Conservation (phyloP, 2,113 vertebrate species). For the Aptenodytes patagonicus region DNA sequence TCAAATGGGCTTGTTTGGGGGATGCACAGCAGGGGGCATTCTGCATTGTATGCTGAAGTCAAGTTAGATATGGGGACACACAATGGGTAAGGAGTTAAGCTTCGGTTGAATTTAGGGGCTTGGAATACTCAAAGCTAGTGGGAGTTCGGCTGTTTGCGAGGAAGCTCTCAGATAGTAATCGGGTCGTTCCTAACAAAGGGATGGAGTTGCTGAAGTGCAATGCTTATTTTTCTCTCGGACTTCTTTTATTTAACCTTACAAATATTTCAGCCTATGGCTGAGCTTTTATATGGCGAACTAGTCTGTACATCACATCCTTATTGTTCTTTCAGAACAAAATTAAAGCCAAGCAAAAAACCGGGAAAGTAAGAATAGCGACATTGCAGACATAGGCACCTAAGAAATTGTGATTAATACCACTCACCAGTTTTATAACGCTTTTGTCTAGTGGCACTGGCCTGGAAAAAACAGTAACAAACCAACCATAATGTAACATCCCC, state of each 20-base stretch:
- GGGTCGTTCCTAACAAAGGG: neutral
- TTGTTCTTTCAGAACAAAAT: neutral
- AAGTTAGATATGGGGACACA: neutral
- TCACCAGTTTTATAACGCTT: constrained; percentile 36
- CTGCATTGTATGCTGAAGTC: constrained; percentile 17
- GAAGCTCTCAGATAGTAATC: neutral
- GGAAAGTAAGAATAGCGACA: neutral
- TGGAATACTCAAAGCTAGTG: neutral
- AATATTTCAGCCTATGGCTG: neutral
- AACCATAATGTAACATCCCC: constrained; percentile 62
- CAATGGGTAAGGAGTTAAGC: neutral
- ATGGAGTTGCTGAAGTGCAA: neutral
- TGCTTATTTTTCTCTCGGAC: neutral
- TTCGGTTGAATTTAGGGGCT: neutral
- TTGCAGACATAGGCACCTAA: constrained; percentile 9
- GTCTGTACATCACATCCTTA: neutral
- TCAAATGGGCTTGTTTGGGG: constrained; percentile 3
- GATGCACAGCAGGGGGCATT: neutral
- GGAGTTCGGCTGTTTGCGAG: neutral
- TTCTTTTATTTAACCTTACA: neutral
- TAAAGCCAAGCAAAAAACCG: constrained; percentile 3
- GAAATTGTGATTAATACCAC: constrained; percentile 58
- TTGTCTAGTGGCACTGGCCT: constrained; percentile 63
- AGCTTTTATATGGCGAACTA: neutral
- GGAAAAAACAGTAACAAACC: constrained; percentile 67